Percentiles rank a stretch among this genome's conserved stretches.
phyloP scores from a whole-genome alignment of 1,140 invertebrate genomes.

The Akabosia matsudoensis region DNA sequence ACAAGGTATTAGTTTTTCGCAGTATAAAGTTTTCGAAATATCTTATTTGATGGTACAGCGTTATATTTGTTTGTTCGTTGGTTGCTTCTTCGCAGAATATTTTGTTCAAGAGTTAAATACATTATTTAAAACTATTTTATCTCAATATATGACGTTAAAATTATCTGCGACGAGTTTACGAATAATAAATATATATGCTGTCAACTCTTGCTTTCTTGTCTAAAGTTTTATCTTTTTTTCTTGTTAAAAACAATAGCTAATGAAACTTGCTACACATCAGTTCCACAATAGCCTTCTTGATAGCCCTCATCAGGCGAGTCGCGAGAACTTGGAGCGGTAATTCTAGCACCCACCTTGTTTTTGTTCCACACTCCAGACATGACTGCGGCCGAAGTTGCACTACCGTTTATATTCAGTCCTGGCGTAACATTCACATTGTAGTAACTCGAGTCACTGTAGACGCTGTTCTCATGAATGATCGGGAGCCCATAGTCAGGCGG shows the following conservation, averaged over 20 bases:
- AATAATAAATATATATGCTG: background rate
- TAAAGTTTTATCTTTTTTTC: too few relatives aligned
- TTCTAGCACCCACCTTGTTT: slow-evolving; percentile 65
- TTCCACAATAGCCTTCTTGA: slow-evolving; percentile 79
- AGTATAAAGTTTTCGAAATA: too few relatives aligned
- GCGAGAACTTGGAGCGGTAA: slow-evolving; percentile 60
- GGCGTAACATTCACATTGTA: slow-evolving; percentile 45
- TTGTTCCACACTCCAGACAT: slow-evolving; percentile 62
- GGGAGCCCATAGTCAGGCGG: slow-evolving; percentile 75
- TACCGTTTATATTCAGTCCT: slow-evolving; percentile 35
- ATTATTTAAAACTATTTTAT: too few relatives aligned
- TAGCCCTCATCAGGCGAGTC: slow-evolving; percentile 86
- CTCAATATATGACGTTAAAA: background rate
- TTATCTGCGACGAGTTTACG: background rate
- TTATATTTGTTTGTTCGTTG: too few relatives aligned
- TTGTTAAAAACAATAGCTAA: background rate
- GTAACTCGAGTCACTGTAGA: slow-evolving; percentile 42
- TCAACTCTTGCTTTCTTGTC: background rate
- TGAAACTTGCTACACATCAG: slow-evolving; percentile 68
- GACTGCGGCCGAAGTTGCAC: slow-evolving; percentile 53
- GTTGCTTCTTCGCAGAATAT: background rate
- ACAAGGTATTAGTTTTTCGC: too few relatives aligned
- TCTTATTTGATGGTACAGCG: too few relatives aligned
- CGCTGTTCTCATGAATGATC: slow-evolving; percentile 55
- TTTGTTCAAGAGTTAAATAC: too few relatives aligned